These are phyloP conservation scores for Eciton burchellii DNA, from an alignment of 1,140 invertebrate species.

Conservation along the genomic window DNA sequence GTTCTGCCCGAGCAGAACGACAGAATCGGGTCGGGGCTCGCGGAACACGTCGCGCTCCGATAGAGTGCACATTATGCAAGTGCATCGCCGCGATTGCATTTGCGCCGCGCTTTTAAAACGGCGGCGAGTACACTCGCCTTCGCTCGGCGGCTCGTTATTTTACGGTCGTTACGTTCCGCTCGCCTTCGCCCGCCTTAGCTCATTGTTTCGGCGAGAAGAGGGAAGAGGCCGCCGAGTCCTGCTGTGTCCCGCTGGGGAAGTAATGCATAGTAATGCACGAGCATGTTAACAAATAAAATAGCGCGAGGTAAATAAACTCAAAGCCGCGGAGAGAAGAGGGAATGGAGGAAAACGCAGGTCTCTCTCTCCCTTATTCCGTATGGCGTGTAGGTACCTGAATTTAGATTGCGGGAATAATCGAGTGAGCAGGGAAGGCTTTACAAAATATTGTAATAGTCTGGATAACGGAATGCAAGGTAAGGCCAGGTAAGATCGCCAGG, in stretches of 20 bases:
- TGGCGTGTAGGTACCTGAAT: neutral
- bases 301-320: neutral
- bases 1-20: conserved; percentile 31
- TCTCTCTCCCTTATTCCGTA: neutral
- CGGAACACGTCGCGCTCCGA: conserved; percentile 46
- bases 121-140: conserved; percentile 50
- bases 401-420: neutral
- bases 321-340: neutral
- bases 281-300: neutral
- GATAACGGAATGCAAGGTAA: neutral
- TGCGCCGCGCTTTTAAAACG: conserved; percentile 53
- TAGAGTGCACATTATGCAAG: conserved; percentile 66
- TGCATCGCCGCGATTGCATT: conserved; percentile 54
- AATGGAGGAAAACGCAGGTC: neutral
- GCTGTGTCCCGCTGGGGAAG: neutral
- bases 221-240: neutral
- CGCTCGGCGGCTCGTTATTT: conserved; percentile 63
- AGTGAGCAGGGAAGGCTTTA: neutral
- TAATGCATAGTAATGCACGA: neutral
- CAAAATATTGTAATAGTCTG: conserved; percentile 5
- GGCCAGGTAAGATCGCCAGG: neutral
- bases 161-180: conserved; percentile 56
- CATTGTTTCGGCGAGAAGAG: conserved; percentile 55
- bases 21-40: conserved; percentile 25
- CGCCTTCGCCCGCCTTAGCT: conserved; percentile 40